Evolutionary conservation across 2,888 invertebrate species (phyloP).

Genomic region (Elegia similella): DNA sequence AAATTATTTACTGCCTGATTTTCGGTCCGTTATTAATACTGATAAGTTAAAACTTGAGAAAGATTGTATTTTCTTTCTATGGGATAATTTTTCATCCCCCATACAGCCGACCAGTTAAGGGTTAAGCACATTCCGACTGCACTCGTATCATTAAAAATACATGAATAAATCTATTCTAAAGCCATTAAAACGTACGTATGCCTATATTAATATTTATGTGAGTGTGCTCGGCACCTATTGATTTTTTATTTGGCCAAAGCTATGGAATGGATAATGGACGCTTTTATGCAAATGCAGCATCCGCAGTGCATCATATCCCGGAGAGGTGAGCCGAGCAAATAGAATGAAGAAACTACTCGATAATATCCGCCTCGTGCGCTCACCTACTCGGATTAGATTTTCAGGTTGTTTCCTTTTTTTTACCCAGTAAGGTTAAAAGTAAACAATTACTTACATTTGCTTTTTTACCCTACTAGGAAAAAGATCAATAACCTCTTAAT

Average conservation of each 20-base stretch:
- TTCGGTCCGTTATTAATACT: too few species aligned
- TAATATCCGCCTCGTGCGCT: constrained; percentile 8
- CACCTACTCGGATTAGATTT: neutral
- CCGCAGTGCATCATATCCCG: constrained; percentile 71
- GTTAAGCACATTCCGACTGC: neutral
- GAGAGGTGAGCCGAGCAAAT: constrained; percentile 40
- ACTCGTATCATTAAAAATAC: constrained; percentile 6
- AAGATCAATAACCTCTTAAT: too few species aligned
- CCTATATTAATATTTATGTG: constrained; percentile 27
- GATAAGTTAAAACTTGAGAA: too few species aligned
- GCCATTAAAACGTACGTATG: neutral
- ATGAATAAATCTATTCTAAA: constrained; percentile 9
- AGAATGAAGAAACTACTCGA: constrained; percentile 29
- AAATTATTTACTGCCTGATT: too few species aligned
- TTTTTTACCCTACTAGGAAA: too few species aligned
- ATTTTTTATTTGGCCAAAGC: constrained; percentile 73
- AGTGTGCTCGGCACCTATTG: constrained; percentile 53
- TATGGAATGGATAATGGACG: constrained; percentile 72
- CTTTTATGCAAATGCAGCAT: constrained; percentile 77
- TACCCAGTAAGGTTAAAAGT: too few species aligned
- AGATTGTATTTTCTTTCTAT: too few species aligned
- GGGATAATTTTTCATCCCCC: too few species aligned
- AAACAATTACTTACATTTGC: too few species aligned
- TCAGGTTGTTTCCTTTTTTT: too few species aligned
- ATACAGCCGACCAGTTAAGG: too few species aligned